Evolutionary conservation across 2,888 invertebrate genomes (phyloP), one percentile per base, ranked within the genome.

Genomic region (Apamea anceps): DNA sequence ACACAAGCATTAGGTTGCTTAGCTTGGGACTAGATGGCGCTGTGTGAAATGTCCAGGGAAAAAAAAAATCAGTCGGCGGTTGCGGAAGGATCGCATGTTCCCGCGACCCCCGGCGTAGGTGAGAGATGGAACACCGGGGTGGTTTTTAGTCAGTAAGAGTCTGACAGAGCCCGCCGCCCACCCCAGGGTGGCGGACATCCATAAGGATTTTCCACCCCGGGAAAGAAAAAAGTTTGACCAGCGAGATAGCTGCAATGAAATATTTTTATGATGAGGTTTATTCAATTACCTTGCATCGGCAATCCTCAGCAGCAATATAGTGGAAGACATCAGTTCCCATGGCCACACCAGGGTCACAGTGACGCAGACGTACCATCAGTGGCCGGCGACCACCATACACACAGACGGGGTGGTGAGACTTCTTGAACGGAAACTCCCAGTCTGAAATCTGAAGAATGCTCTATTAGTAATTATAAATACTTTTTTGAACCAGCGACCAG

Each of bases 381-480:
- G 97, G 96, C 75, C 97, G 97, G 2, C 98, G 97, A 0, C 97
- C 97, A 0, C 98, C 98, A 92, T 98, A 98, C 72, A 98, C 98
- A 93, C 99, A 99, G 1, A 99, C 98, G 0, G 98, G 98, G 93
- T 99, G 99, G 89, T 98, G 97, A 1, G 98, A 98, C 84, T 98
- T 98, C 93, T 98, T 99, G 94, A 97, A 99, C 0, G 99, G 99
- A 92, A 99, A 98, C 91, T 98, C 97, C 98, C 98, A 99, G 93
- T 99, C 98, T 3, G 98, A 98, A 90, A 98, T 98, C 98, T 98
- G 92, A 28, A 48, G 18, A 25, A 32, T 25, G 0, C 0, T 57
- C 4, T 57, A 1, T 28, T 32, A 45, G 15, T 18, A 21, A 37
- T 18, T 10, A 57, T 5, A 25, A 2, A 5, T 13, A 8, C 1